Evolutionary conservation across 2,888 invertebrate genomes (phyloP), one percentile per base, ranked within the genome.

Genomic region (Zootermopsis nevadensis): DNA sequence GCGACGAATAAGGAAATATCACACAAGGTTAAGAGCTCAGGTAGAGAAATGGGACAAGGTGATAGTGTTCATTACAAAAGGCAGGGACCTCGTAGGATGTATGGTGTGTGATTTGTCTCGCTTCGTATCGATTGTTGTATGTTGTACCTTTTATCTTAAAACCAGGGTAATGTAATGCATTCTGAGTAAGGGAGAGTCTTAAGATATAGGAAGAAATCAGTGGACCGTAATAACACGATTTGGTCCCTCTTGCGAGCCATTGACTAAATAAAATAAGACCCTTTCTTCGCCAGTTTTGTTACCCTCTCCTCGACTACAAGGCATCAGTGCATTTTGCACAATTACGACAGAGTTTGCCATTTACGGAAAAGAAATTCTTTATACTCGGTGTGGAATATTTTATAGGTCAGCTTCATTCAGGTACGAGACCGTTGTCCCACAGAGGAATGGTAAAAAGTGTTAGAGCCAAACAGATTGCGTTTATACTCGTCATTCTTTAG

Each of bases 211-310:
- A 69, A 33, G 69, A 22, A 69, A 69, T 69, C 69, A 69, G 69
- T 69, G 69, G 69, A 19, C 69, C 33, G 69, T 33, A 69, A 69
- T 77, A 77, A 77, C 77, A 55, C 77, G 77, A 77, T 77, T 77
- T 55, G 77, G 31, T 22, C 53, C 69, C 27, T 31, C 69, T 15
- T 69, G 33, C 77, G 24, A 55, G 55, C 77, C 77, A 77, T 77
- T 77, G 30, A 77, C 77, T 77, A 77, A 77, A 77, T 77, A 77
- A 77, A 77, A 77, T 77, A 77, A 77, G 55, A 55, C 69, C 33
- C 33, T 33, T 33, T 15, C 15, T 12, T n/a, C 60, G n/a, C 27
- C 27, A 7, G 27, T 60, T 27, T 60, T 27, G 60, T 60, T 27
- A 15, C 22, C 10, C 31, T 69, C 19, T 69, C 12, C 27, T 27